A percentile compares a stretch with the other conserved stretches of the same genome.
phyloP scores from a whole-genome alignment of 2,888 invertebrate species.

The Megaustenia siamemsis region DNA sequence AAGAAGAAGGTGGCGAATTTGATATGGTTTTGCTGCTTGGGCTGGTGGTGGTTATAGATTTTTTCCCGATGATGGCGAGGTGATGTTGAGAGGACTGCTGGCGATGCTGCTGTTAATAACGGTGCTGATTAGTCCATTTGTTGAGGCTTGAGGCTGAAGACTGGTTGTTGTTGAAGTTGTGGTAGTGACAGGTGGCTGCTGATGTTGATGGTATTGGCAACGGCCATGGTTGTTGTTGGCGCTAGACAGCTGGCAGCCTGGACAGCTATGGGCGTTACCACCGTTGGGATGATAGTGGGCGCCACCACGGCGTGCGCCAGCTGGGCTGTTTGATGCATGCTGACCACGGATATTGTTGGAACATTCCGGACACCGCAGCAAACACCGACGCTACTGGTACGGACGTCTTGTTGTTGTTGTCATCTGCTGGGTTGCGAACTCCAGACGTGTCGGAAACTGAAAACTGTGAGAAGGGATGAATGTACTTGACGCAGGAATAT shows the following conservation, averaged over 20 bases:
- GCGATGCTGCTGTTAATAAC: not conserved
- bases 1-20: not conserved
- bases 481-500: conserved; percentile 44
- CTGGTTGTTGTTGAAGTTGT: conserved; percentile 10
- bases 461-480: conserved; percentile 52
- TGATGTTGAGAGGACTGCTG: not conserved
- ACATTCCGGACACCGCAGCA: conserved; percentile 38
- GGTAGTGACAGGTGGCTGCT: conserved; percentile 8
- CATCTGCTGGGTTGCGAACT: conserved; percentile 37
- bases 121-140: not conserved
- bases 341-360: conserved; percentile 45
- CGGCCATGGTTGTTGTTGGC: conserved; percentile 37
- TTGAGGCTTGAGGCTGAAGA: conserved; percentile 17
- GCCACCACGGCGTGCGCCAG: conserved; percentile 39
- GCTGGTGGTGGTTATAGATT: not conserved
- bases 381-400: conserved; percentile 50
- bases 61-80: not conserved
- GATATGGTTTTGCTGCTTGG: not conserved
- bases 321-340: conserved; percentile 49
- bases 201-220: conserved; percentile 32
- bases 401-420: conserved; percentile 48
- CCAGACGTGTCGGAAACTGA: conserved; percentile 37
- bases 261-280: conserved; percentile 46
- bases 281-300: conserved; percentile 44
- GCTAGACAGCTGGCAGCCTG: conserved; percentile 33